phyloP scores from a whole-genome alignment of 92 coral and sea anemone genomes.

The Porites rus region DNA sequence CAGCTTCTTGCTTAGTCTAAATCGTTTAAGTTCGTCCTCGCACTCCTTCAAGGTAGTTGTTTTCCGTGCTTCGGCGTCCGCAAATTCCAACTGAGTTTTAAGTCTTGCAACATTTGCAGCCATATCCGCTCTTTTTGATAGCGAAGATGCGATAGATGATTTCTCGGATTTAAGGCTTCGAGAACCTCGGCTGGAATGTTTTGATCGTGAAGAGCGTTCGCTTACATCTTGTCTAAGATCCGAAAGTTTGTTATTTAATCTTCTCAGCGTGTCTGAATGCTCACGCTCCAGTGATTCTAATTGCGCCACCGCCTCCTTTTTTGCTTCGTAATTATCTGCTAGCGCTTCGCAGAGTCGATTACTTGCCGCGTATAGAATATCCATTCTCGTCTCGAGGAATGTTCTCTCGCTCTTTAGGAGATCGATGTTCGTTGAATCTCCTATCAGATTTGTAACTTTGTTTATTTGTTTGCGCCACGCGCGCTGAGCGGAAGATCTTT shows the following conservation, averaged over 20 bases:
- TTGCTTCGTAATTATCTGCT: constrained; percentile 9
- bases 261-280: not conserved
- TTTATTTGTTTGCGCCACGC: constrained; percentile 29
- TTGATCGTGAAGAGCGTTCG: constrained; percentile 9
- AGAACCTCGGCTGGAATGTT: constrained; percentile 3
- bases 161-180: not conserved
- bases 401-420: constrained; percentile 25
- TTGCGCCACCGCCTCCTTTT: not conserved
- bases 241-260: not conserved
- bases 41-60: constrained; percentile 13
- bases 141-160: constrained; percentile 10
- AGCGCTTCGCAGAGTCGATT: constrained; percentile 18
- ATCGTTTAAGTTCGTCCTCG: constrained; percentile 29
- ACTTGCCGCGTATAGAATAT: constrained; percentile 36
- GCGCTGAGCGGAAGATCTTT: constrained; percentile 35
- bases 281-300: not conserved
- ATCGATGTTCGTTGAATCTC: constrained; percentile 15
- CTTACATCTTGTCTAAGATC: constrained; percentile 12
- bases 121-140: constrained; percentile 18
- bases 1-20: constrained; percentile 24
- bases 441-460: constrained; percentile 24
- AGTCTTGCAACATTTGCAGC: constrained; percentile 35
- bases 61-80: constrained; percentile 30
- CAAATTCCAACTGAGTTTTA: constrained; percentile 32
- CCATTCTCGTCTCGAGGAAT: constrained; percentile 34